Base-by-base conservation (phyloP, 2,797 vertebrate species). In the Trachurus trachurus region DNA sequence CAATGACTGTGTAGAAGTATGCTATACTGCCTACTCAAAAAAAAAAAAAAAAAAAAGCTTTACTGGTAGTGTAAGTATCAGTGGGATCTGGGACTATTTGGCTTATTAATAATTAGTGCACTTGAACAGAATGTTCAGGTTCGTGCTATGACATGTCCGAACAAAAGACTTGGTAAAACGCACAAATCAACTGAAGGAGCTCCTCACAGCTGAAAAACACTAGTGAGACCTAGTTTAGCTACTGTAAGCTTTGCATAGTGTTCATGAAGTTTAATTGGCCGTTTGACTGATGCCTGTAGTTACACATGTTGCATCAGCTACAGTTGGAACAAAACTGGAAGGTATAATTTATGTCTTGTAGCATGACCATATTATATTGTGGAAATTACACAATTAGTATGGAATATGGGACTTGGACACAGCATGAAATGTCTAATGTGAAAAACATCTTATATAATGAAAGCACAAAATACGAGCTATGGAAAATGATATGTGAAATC, bases 11-110 rank as follows among this genome's bases (percentile, higher is more conserved):
- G 49, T 21, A 22, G n/a, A n/a, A n/a, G n/a, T 52, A 1, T 52
- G 34, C n/a, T 52, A 21, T 21, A 10, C 31, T 19, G 6, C 26
- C 21, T 17, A 26, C 57, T 76, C 10, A n/a, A n/a, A n/a, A n/a
- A n/a, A n/a, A n/a, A 26, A 26, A 26, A 26, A 26, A 59, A 50
- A 67, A 67, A 68, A 8, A n/a, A n/a, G 60, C 50, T 58, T 58
- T 4, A 21, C 15, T 12, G n/a, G 13, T 53, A 22, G 21, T 26
- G 3, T 53, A 10, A 4, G 13, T 44, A 15, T 13, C 40, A n/a
- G 19, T n/a, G 13, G 42, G 31, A 62, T 50, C 26, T 63, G 13
- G 19, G 57, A 52, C 19, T 13, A 9, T 22, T 45, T 39, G 62
- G 26, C 53, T 39, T 4, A 21, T 15, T n/a, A n/a, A n/a, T n/a